Conservation (phyloP, 1,140 invertebrate species). For the Drosophila mayri region DNA sequence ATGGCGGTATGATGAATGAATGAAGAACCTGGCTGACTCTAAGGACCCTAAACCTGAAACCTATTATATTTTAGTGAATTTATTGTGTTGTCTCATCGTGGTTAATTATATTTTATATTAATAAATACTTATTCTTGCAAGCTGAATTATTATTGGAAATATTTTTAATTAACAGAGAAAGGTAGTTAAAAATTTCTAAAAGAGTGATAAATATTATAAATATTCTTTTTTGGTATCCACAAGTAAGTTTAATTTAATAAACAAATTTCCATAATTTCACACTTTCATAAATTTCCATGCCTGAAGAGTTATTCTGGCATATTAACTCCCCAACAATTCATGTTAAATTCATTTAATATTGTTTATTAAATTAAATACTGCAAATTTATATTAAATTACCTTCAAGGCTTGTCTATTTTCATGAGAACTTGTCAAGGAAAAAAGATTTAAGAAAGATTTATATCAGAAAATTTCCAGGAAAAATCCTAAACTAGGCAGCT, state of each 20-base stretch:
- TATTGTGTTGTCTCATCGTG: slow-evolving; percentile 20
- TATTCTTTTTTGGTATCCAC: neutral
- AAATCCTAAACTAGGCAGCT: neutral
- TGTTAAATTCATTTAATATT: neutral
- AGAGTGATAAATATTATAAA: too few species aligned
- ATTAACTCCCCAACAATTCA: neutral
- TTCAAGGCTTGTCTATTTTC: neutral
- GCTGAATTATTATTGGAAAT: neutral
- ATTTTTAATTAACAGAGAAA: neutral
- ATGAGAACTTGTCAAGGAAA: neutral
- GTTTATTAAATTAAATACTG: neutral
- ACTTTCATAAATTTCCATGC: neutral
- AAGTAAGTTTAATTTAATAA: neutral
- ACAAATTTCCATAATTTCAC: neutral
- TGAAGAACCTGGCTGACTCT: slow-evolving; percentile 9
- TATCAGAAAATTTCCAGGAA: neutral
- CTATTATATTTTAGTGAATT: neutral
- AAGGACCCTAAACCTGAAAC: neutral
- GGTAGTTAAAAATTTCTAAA: neutral
- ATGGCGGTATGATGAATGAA: neutral
- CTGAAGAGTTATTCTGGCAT: neutral
- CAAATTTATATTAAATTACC: neutral
- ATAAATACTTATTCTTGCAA: slow-evolving; percentile 14
- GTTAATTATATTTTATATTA: slow-evolving; percentile 2
- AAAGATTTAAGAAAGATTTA: neutral